Evolutionary conservation across 2,888 invertebrate species (phyloP).

Genomic region (Chrysolina americana): DNA sequence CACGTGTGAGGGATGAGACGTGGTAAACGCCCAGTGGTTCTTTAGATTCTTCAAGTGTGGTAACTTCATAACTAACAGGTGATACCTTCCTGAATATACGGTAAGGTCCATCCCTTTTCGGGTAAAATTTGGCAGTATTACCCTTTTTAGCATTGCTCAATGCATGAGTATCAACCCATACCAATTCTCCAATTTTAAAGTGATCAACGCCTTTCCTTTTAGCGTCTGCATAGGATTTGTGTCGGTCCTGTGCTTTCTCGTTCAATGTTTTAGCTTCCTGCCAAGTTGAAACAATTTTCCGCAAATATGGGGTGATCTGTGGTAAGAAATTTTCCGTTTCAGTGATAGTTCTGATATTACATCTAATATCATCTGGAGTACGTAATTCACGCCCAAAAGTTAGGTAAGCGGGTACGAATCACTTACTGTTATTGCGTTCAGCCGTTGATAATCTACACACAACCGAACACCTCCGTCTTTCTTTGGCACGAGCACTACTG

Average conservation of each 20-base stretch:
- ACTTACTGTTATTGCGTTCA: slow-evolving; percentile 49
- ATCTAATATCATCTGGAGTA: background rate
- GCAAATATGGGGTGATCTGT: background rate
- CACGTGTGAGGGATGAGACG: no score
- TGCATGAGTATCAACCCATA: background rate
- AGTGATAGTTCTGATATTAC: background rate
- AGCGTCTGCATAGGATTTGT: background rate
- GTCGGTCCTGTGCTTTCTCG: background rate
- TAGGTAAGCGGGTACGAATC: slow-evolving; percentile 62
- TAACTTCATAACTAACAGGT: no score
- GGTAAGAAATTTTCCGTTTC: no score
- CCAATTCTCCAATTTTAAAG: background rate
- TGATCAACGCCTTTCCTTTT: background rate
- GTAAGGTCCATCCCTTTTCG: no score
- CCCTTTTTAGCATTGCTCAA: no score
- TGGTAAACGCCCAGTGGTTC: no score
- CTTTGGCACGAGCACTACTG: slow-evolving; percentile 4
- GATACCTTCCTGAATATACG: no score
- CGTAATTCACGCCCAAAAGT: slow-evolving; percentile 10
- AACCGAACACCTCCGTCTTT: slow-evolving; percentile 48
- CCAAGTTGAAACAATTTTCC: background rate
- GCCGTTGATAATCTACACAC: slow-evolving; percentile 62
- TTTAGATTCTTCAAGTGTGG: no score
- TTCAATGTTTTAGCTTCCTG: background rate
- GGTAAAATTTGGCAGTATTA: no score